A percentile compares a stretch with the other conserved stretches of the same genome.
Conservation (phyloP, 2,888 invertebrate genomes). For the Saturnia pavonia region DNA sequence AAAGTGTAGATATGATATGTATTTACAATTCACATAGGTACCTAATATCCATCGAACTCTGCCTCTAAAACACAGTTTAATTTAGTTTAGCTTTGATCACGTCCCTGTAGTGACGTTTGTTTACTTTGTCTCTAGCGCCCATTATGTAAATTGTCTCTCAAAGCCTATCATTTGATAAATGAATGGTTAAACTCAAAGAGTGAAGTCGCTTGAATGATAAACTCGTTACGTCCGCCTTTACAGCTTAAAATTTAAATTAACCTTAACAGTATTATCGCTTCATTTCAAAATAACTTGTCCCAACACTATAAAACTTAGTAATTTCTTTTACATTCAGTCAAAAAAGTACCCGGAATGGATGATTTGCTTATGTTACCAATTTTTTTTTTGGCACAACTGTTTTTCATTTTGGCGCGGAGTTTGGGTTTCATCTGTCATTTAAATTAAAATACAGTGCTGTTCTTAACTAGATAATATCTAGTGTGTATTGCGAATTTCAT, state of each 20-base stretch:
- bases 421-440: no score
- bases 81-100: slow-evolving; percentile 28
- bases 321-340: no score
- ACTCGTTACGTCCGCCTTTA: slow-evolving; percentile 13
- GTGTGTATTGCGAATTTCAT: no score
- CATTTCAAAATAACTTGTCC: not conserved
- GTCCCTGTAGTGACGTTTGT: slow-evolving; percentile 38
- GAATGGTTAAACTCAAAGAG: slow-evolving; percentile 20
- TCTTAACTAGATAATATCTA: no score
- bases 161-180: slow-evolving; percentile 19
- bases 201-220: slow-evolving; percentile 13
- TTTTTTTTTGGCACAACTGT: no score
- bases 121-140: slow-evolving; percentile 35
- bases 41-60: not conserved
- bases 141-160: slow-evolving; percentile 40
- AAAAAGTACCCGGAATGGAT: no score
- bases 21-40: not conserved
- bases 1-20: not conserved
- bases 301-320: not conserved
- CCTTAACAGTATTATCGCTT: not conserved
- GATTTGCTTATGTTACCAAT: no score
- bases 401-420: no score
- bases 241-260: slow-evolving; percentile 13
- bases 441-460: no score
- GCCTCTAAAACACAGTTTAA: not conserved